phyloP scores from a whole-genome alignment of 1,140 invertebrate species.

The Cyclina sinensis region DNA sequence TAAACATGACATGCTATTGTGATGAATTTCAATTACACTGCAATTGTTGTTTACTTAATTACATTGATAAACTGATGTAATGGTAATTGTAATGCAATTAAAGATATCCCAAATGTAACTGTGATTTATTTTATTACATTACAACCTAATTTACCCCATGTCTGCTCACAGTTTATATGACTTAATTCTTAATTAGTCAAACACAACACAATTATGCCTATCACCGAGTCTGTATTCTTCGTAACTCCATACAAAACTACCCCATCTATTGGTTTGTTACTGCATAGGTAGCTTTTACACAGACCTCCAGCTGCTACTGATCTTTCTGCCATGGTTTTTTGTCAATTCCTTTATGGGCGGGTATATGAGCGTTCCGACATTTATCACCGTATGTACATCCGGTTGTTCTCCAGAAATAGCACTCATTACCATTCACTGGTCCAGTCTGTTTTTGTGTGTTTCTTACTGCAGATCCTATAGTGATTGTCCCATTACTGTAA shows the following conservation, averaged over 20 bases:
- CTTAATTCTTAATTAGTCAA: constrained; percentile 12
- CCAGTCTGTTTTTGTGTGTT: constrained; percentile 82
- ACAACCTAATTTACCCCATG: too few relatives aligned
- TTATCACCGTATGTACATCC: constrained; percentile 87
- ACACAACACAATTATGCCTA: constrained; percentile 30
- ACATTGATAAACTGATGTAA: too few relatives aligned
- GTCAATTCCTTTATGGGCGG: constrained; percentile 86
- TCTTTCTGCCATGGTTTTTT: constrained; percentile 87
- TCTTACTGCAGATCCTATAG: constrained; percentile 61
- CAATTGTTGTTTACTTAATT: too few relatives aligned
- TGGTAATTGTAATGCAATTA: too few relatives aligned
- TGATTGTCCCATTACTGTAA: constrained; percentile 67
- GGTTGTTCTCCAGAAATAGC: constrained; percentile 88
- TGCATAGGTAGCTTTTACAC: not conserved
- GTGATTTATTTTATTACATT: too few relatives aligned
- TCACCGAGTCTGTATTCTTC: not conserved
- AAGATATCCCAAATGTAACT: too few relatives aligned
- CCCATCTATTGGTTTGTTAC: not conserved
- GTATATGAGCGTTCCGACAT: constrained; percentile 86
- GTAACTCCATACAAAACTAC: not conserved
- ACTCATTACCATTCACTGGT: constrained; percentile 87
- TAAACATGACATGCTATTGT: too few relatives aligned
- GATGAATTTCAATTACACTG: too few relatives aligned
- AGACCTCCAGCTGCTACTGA: not conserved
- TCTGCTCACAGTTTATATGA: too few relatives aligned